Conservation (phyloP, 2,888 invertebrate genomes). For the Caenorhabditis sp. region DNA sequence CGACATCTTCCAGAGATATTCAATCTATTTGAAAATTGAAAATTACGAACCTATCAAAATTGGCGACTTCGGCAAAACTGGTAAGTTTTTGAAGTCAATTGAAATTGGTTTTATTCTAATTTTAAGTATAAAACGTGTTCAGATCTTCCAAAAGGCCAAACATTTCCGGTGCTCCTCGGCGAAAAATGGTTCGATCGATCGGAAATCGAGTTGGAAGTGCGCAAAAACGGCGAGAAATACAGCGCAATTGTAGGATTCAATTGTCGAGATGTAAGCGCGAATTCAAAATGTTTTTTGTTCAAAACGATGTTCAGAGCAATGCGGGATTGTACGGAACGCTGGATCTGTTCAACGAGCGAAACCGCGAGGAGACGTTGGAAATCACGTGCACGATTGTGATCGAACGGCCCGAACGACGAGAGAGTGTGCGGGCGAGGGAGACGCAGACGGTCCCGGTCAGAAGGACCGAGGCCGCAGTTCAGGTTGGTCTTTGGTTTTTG, state of each 20-base stretch:
- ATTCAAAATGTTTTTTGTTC: neutral
- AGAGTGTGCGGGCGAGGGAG: slow-evolving; percentile 31
- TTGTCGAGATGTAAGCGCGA: neutral
- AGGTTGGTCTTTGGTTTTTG: neutral
- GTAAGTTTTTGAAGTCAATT: slow-evolving; percentile 3
- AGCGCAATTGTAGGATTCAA: slow-evolving; percentile 22
- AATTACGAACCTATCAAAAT: slow-evolving; percentile 37
- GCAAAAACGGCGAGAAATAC: slow-evolving; percentile 4
- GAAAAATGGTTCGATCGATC: slow-evolving; percentile 20
- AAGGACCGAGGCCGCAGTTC: neutral
- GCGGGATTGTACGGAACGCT: slow-evolving; percentile 6
- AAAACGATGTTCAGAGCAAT: neutral
- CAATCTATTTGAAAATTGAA: slow-evolving; percentile 40
- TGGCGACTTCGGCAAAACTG: slow-evolving; percentile 24
- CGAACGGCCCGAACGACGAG: slow-evolving; percentile 22
- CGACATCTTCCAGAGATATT: slow-evolving; percentile 38
- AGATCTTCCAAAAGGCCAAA: slow-evolving; percentile 37
- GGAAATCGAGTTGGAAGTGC: slow-evolving; percentile 51
- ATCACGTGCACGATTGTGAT: slow-evolving; percentile 34
- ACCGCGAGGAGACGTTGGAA: neutral
- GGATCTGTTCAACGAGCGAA: neutral
- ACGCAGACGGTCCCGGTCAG: slow-evolving; percentile 39
- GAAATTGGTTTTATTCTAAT: neutral
- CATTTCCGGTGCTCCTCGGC: slow-evolving; percentile 25
- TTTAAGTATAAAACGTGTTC: neutral